A percentile compares a stretch with the other conserved stretches of the same genome.
These are phyloP conservation scores for cat (Felis catus) DNA, from an alignment of 2,113 vertebrate genomes.

Conservation along the genomic window DNA sequence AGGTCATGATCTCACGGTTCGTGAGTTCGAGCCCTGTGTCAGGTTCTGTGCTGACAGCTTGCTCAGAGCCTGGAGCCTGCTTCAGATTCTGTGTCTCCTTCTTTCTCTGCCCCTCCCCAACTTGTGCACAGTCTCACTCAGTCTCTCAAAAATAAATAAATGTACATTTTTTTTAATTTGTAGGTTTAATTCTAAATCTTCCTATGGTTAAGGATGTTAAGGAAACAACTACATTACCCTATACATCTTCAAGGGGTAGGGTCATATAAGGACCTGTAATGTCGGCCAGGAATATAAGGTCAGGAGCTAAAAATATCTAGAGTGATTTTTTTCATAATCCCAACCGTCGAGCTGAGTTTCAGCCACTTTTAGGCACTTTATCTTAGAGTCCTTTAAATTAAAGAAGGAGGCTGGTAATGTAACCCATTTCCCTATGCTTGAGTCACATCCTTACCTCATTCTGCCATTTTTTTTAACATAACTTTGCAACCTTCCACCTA, in stretches of 20 bases:
- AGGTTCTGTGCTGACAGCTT: no score
- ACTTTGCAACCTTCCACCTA: neutral
- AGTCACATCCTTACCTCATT: neutral
- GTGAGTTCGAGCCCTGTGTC: no score
- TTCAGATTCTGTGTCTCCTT: no score
- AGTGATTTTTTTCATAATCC: conserved; percentile 37
- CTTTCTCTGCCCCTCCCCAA: no score
- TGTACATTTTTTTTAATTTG: no score
- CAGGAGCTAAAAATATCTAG: neutral
- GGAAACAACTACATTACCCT: neutral
- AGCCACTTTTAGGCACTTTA: neutral
- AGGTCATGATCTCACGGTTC: no score
- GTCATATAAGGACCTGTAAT: neutral
- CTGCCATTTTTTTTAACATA: neutral
- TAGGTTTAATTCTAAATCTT: neutral
- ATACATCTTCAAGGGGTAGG: neutral
- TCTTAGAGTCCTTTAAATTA: neutral
- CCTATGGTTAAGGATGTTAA: neutral
- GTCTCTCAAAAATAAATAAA: no score
- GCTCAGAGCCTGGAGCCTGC: no score
- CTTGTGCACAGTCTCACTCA: no score
- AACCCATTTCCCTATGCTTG: neutral
- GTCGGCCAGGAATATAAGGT: neutral
- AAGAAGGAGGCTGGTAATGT: neutral
- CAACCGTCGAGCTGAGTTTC: neutral